phyloP scores from a whole-genome alignment of 2,888 invertebrate species.

The Cepaea hortensis region DNA sequence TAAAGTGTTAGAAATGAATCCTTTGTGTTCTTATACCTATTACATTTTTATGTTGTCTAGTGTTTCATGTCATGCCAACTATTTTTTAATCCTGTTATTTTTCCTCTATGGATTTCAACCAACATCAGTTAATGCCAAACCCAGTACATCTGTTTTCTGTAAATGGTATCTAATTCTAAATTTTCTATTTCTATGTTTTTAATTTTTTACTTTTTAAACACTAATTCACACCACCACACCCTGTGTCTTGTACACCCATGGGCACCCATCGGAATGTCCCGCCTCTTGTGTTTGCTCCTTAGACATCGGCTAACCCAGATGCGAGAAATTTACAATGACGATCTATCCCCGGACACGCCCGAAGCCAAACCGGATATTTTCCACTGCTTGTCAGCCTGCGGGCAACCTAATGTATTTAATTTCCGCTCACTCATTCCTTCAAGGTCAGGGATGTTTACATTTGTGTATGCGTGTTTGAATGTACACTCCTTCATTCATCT shows the following conservation, averaged over 20 bases:
- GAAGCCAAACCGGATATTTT: slow-evolving; percentile 81
- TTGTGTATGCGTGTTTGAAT: neutral
- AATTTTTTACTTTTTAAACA: neutral
- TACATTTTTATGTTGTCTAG: too few relatives aligned
- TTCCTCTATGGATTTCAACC: too few relatives aligned
- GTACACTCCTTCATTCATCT: neutral
- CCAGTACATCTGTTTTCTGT: too few relatives aligned
- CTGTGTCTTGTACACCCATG: too few relatives aligned
- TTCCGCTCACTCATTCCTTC: slow-evolving; percentile 86
- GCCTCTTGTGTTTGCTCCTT: neutral
- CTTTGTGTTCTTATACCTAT: too few relatives aligned
- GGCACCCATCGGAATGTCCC: neutral
- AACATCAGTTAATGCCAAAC: too few relatives aligned
- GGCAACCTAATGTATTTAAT: slow-evolving; percentile 76
- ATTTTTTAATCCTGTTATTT: too few relatives aligned
- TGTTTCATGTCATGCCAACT: too few relatives aligned
- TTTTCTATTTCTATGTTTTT: neutral
- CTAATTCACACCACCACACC: neutral
- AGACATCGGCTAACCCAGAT: slow-evolving; percentile 99
- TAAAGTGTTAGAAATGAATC: too few relatives aligned
- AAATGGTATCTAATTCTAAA: neutral
- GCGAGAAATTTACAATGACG: slow-evolving; percentile 96
- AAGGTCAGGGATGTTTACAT: slow-evolving; percentile 63
- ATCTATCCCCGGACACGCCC: slow-evolving; percentile 78
- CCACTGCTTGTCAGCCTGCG: slow-evolving; percentile 83